Conservation (phyloP, 2,888 invertebrate species). For the Drosophila falleni region DNA sequence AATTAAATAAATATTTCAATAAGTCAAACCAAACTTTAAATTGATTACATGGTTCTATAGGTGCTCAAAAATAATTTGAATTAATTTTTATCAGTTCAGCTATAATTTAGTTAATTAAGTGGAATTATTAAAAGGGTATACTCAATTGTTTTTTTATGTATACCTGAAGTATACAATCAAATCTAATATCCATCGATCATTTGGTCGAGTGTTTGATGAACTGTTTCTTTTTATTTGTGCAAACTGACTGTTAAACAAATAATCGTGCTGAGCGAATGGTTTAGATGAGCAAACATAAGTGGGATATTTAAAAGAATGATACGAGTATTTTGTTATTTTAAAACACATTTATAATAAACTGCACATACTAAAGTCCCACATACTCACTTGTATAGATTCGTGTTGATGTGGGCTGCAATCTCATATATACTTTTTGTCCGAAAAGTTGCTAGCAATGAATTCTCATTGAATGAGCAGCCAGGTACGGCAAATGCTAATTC, state of each 20-base stretch:
- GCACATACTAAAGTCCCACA: constrained; percentile 11
- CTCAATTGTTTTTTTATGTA: constrained; percentile 3
- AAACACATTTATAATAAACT: constrained; percentile 20
- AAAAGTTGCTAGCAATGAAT: constrained; percentile 43
- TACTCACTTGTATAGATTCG: background rate
- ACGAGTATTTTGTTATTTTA: constrained; percentile 22
- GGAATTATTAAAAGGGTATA: background rate
- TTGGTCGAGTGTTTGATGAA: constrained; percentile 49
- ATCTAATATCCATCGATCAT: constrained; percentile 23
- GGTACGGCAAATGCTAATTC: constrained; percentile 51
- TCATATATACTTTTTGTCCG: background rate
- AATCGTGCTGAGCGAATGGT: constrained; percentile 43
- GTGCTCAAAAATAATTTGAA: too few relatives aligned
- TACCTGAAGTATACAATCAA: background rate
- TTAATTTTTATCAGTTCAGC: background rate
- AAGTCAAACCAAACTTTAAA: too few relatives aligned
- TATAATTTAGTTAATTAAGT: background rate
- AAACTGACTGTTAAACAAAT: constrained; percentile 42
- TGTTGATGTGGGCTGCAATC: constrained; percentile 12
- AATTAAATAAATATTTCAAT: too few relatives aligned
- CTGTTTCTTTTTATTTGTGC: constrained; percentile 47
- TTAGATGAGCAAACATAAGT: constrained; percentile 14
- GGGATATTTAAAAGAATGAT: constrained; percentile 27
- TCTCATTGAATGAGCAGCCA: constrained; percentile 55
- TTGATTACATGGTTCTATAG: too few relatives aligned